Evolutionary conservation across 2,888 invertebrate species (phyloP), one percentile per base, ranked within the genome.

Genomic region (Eutolmus rufibarbis): DNA sequence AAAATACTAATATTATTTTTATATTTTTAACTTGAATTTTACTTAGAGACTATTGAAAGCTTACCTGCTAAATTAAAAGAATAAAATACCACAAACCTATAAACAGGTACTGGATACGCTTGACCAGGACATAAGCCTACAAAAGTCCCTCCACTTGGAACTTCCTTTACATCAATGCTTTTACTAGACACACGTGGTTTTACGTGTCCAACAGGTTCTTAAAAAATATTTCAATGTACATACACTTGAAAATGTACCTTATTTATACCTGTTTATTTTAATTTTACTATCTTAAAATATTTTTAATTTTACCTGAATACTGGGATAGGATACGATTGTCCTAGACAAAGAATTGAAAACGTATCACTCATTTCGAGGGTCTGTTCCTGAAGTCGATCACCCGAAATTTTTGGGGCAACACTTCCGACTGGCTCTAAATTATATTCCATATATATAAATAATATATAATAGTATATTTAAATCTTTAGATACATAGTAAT

Each of bases 271-370:
- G 23, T 23, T n/a, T 57, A 7, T 23, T 56, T 57, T 57, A 8
- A 19, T 7, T 34, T 31, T n/a, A 19, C 12, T 43, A n/a, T 79
- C 12, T 37, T 5, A 23, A 43, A 79, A 1, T 43, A 23, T 2
- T 37, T 46, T 28, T 14, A 1, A 66, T 74, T 84, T 93, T 95
- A 96, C 96, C 96, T 96, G 94, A 95, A 96, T 86, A 93, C 92
- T 88, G 96, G 96, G 91, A 95, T 94, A 88, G 96, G 96, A 93
- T 94, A 96, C 88, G 95, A 95, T 94, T 96, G 96, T 90, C 95
- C 95, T 90, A 95, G 95, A 92, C 96, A 96, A 90, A 96, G 93
- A 90, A 95, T 94, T 88, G 95, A 95, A 90, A 95, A 94, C 90
- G 93, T 94, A 89, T 93, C 92, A 7, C 89, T 90, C 88, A 90